Base-by-base conservation (phyloP, 92 coral and sea anemone species). In the Actinernus sp. region DNA sequence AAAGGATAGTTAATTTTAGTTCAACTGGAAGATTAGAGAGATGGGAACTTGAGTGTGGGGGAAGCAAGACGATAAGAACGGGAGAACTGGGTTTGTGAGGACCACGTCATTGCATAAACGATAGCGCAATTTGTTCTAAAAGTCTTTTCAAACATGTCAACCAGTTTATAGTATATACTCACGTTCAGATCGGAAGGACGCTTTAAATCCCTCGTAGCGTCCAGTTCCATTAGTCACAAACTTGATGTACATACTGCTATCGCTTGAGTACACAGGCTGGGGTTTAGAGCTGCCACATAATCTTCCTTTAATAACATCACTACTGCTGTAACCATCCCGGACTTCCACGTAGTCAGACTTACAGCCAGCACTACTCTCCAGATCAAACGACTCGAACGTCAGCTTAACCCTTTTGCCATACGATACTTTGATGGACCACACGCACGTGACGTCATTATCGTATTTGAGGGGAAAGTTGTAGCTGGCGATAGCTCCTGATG, bases 291-390 rank as follows among this genome's bases (percentile, higher is more conserved):
- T 36, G 11, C 85, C 85, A 25, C 85, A 78, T 26, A 33, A 78
- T 16, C 61, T 68, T 4, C 85, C 85, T 41, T 58, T 34, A 20
- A n/a, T n/a, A n/a, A 63, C 68, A 29, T 78, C 85, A 16, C 78
- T 55, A 43, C 28, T 37, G 44, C 31, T 37, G 0, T 24, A 32
- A 3, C 77, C 66, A 51, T 78, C 85, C 23, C 46, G 55, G 20
- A 86, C 73, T 18, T 80, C 83, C 5, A 86, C 87, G 30, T 47
- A 80, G 58, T 86, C 92, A 1, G 78, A 46, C 7, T 23, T 48
- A 62, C 92, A 86, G 13, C 61, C 87, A 10, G 53, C 20, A 51
- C 55, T 54, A n/a, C n/a, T n/a, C n/a, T n/a, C n/a, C n/a, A n/a
- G n/a, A n/a, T n/a, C n/a, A n/a, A n/a, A n/a, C n/a, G n/a, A n/a